Base-by-base conservation (phyloP, 2,797 vertebrate species). In the Chromis chromis region DNA sequence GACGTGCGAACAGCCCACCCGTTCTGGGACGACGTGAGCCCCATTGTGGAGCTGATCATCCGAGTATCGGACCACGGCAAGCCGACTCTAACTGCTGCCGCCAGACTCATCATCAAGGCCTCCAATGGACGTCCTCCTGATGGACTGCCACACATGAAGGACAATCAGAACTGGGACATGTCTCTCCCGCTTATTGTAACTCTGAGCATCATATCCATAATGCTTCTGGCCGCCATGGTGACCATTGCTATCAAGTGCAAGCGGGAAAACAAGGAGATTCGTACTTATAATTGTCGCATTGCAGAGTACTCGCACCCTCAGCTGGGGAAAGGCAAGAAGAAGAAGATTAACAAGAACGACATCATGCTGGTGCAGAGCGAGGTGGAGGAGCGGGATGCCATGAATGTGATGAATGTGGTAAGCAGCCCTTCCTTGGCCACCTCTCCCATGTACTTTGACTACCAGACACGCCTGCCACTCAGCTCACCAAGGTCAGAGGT, bases 381-480 rank as follows among this genome's bases (percentile, higher is more conserved):
- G 89, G 98, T 98, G 84, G 98, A 99, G 91, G 98, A 99, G 94
- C 95, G 98, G 75, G 97, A 99, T 91, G 97, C 97, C 93, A 97
- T 99, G 96, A 99, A 99, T 94, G 97, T 99, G 91, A 99, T 99
- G 98, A 99, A 99, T 72, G 98, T 99, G 94, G 98, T 99, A 93
- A 99, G 98, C 97, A 99, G 98, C 91, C 97, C 98, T 87, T 99
- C 98, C 86, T 93, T 99, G 93, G 98, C 98, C 94, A 98, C 98
- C 89, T 99, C 98, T 87, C 98, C 98, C 86, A 97, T 99, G 96
- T 99, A 99, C 96, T 99, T 99, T 94, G 98, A 99, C 95, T 99
- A 99, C 95, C 98, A 99, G 96, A 99, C 98, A 86, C 97, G 98
- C 87, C 95, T 99, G 92, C 98, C 98, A 93, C 97, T 99, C 93